A percentile compares a stretch with the other conserved stretches of the same genome.
Conservation (phyloP, 2,113 vertebrate genomes). For the Gorsachius goisagi region DNA sequence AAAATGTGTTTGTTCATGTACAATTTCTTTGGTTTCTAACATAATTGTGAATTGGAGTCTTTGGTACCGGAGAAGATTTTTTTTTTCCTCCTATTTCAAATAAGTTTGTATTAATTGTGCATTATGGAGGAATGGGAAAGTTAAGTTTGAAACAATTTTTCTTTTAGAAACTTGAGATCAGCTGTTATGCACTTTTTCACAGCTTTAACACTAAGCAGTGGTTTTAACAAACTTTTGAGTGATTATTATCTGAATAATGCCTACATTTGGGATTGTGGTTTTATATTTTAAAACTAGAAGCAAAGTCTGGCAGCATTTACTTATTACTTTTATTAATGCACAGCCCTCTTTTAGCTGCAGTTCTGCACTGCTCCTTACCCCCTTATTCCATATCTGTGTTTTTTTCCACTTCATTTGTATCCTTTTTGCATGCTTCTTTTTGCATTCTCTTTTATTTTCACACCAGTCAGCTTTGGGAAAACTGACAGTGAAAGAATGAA, state of each 20-base stretch:
- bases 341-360: not conserved
- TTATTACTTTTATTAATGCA: not conserved
- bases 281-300: not conserved
- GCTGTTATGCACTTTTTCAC: not conserved
- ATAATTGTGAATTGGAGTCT: not conserved
- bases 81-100: not conserved
- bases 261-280: not conserved
- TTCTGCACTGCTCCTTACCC: not conserved
- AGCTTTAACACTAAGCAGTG: not conserved
- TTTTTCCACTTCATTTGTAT: not conserved
- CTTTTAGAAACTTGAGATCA: not conserved
- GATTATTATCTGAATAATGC: not conserved
- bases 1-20: not conserved
- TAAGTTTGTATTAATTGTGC: not conserved
- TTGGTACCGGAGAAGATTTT: not conserved
- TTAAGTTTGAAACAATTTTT: not conserved
- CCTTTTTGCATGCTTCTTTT: not conserved
- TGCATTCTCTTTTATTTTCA: not conserved
- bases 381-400: not conserved
- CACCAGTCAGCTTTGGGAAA: not conserved
- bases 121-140: not conserved
- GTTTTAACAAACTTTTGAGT: not conserved
- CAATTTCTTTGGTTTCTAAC: not conserved
- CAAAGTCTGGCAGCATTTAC: not conserved
- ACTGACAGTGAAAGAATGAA: not conserved